Evolutionary conservation across 2,888 invertebrate genomes (phyloP).

Genomic region (Platerodrilus igneus): DNA sequence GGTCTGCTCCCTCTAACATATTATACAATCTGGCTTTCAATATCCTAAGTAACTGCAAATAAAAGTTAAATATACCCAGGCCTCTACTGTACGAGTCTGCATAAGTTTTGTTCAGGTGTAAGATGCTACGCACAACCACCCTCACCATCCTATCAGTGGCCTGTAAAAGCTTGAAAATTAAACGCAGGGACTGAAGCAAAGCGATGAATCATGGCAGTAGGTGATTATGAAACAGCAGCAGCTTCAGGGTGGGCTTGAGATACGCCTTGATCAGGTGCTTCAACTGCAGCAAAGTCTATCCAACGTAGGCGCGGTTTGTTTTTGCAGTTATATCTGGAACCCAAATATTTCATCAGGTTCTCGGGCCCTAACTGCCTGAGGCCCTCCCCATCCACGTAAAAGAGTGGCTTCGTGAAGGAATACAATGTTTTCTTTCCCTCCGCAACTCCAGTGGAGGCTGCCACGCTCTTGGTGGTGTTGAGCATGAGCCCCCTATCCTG

Average conservation of each 20-base stretch:
- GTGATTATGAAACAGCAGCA: conserved; percentile 4
- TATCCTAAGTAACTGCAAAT: conserved; percentile 5
- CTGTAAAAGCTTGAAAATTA: conserved; percentile 12
- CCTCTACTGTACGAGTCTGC: conserved; percentile 33
- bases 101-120: conserved; percentile 50
- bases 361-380: not conserved
- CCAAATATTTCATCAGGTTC: conserved; percentile 11
- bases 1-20: conserved; percentile 3
- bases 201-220: conserved; percentile 5
- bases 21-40: conserved; percentile 7
- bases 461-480: conserved; percentile 1
- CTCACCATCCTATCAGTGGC: conserved; percentile 13
- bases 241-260: conserved; percentile 15
- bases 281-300: conserved; percentile 1
- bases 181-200: conserved; percentile 9
- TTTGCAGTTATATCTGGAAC: conserved; percentile 9
- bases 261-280: conserved; percentile 3
- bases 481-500: conserved; percentile 1
- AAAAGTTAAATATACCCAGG: conserved; percentile 12
- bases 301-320: conserved; percentile 3
- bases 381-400: not conserved
- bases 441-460: not conserved
- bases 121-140: conserved; percentile 32
- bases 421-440: conserved; percentile 4
- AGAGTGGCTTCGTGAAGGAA: not conserved